These are phyloP conservation scores for Octopus sinensis DNA, from an alignment of 1,140 invertebrate species.

Conservation along the genomic window DNA sequence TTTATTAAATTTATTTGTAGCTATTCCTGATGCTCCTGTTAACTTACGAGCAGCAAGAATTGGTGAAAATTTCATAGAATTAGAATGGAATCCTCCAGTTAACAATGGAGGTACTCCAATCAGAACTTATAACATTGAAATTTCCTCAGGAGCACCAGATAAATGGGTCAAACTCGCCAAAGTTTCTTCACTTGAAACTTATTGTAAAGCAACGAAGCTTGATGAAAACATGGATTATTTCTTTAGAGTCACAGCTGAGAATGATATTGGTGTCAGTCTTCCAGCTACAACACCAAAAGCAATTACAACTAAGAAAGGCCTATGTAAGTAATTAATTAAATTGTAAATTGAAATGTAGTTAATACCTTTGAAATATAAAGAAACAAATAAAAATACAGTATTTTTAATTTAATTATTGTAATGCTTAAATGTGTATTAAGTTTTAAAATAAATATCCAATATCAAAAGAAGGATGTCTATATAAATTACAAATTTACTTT, in stretches of 20 bases:
- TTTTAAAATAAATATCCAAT: no score
- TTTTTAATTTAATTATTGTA: no score
- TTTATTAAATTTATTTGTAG: slow-evolving; percentile 3
- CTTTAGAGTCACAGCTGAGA: slow-evolving; percentile 89
- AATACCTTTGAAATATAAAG: no score
- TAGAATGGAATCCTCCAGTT: slow-evolving; percentile 87
- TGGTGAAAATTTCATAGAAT: slow-evolving; percentile 87
- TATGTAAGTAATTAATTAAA: neutral
- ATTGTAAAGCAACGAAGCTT: slow-evolving; percentile 80
- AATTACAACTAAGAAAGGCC: slow-evolving; percentile 14
- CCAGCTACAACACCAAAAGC: slow-evolving; percentile 71
- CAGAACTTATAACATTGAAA: slow-evolving; percentile 34
- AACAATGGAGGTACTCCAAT: slow-evolving; percentile 91
- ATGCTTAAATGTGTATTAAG: no score
- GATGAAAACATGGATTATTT: slow-evolving; percentile 83
- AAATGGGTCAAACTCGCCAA: slow-evolving; percentile 53
- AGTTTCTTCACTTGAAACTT: slow-evolving; percentile 73
- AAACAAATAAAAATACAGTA: no score
- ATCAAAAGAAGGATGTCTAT: no score
- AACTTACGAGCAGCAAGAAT: slow-evolving; percentile 87
- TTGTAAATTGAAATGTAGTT: no score
- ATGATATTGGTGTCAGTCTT: slow-evolving; percentile 88
- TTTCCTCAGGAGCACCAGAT: slow-evolving; percentile 27
- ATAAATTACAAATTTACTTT: neutral
- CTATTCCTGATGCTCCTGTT: slow-evolving; percentile 80